phyloP scores from a whole-genome alignment of 2,888 invertebrate species.

The Oxystoma pomonae region DNA sequence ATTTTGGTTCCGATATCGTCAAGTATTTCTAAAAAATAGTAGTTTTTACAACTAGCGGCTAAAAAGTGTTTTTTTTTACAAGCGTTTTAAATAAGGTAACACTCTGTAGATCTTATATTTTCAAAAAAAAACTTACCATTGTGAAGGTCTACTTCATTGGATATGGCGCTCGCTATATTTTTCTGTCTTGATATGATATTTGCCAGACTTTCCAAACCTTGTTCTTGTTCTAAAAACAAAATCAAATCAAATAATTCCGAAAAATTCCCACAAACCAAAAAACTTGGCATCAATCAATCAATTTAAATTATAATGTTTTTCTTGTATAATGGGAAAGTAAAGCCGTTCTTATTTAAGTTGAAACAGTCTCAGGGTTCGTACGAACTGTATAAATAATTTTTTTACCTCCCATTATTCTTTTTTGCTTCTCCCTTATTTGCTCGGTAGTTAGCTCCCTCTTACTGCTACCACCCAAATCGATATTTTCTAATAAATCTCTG shows the following conservation, averaged over 20 bases:
- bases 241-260: too few relatives aligned
- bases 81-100: too few relatives aligned
- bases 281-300: too few relatives aligned
- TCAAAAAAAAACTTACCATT: conserved; percentile 57
- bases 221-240: conserved; percentile 65
- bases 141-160: conserved; percentile 71
- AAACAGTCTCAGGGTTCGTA: too few relatives aligned
- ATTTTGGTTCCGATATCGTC: conserved; percentile 71
- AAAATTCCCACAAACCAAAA: too few relatives aligned
- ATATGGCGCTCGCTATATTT: conserved; percentile 68
- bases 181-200: conserved; percentile 73
- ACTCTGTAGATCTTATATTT: too few relatives aligned
- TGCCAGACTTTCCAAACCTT: conserved; percentile 68
- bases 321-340: too few relatives aligned
- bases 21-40: conserved; percentile 60
- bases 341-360: too few relatives aligned
- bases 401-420: conserved; percentile 57
- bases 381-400: too few relatives aligned
- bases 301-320: too few relatives aligned
- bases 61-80: too few relatives aligned
- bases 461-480: conserved; percentile 47
- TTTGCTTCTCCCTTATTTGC: conserved; percentile 56
- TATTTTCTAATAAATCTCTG: conserved; percentile 41
- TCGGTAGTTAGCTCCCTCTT: conserved; percentile 31
- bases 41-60: too few relatives aligned